Conservation (phyloP, 2,888 invertebrate species). For the Globia sparganii region DNA sequence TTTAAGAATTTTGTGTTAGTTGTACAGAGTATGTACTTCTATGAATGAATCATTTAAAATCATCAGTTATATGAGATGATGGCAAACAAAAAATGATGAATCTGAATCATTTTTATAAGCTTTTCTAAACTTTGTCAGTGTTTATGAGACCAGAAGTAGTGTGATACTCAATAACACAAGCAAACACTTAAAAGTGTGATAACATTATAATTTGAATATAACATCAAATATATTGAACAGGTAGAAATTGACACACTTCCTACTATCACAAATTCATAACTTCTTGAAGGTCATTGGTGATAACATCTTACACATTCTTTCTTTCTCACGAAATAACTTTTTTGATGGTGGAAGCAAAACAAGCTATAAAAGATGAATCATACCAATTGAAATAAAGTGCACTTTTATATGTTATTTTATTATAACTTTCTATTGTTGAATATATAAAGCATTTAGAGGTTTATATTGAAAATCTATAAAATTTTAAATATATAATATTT, state of each 20-base stretch:
- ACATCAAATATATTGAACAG: not conserved
- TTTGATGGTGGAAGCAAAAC: not conserved
- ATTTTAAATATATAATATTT: not conserved
- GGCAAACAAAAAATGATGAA: not conserved
- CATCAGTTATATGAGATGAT: not conserved
- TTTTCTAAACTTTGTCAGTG: not conserved
- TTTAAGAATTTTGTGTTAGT: not conserved
- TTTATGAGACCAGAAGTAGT: not conserved
- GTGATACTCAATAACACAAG: not conserved
- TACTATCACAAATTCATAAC: slow-evolving; percentile 27
- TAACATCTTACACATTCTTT: slow-evolving; percentile 27
- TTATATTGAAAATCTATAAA: slow-evolving; percentile 10
- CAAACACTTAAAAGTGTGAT: not conserved
- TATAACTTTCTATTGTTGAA: slow-evolving; percentile 34
- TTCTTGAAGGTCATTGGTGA: slow-evolving; percentile 37
- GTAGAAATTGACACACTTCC: slow-evolving; percentile 20
- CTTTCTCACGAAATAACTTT: not conserved
- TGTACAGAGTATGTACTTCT: not conserved
- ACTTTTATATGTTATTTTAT: slow-evolving; percentile 17
- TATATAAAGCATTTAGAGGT: slow-evolving; percentile 14
- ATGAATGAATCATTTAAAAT: not conserved
- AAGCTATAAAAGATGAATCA: not conserved
- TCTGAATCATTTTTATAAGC: not conserved
- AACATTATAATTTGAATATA: not conserved
- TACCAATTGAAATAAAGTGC: slow-evolving; percentile 4